Evolutionary conservation across 64 coral and sea anemone genomes (phyloP), one percentile per base, ranked within the genome.

Genomic region (Pachyseris speciosa): DNA sequence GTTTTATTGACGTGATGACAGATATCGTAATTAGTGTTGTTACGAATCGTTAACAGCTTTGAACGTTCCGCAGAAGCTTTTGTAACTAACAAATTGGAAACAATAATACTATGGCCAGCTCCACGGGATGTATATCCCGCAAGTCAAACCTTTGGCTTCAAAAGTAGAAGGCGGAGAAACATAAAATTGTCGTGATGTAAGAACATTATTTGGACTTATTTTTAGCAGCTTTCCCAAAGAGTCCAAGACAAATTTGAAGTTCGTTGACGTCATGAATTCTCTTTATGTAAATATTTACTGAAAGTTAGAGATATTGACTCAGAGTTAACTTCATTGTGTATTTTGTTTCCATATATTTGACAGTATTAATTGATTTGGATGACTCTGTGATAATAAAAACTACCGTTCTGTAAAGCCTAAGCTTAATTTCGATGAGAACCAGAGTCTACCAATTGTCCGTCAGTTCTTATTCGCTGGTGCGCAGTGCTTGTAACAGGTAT

Each of bases 291-390:
- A 61, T 81, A 81, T 26, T 37, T 20, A 61, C 58, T 61, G 77
- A 81, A n/a, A 37, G 15, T 79, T 61, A 19, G 19, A n/a, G 52
- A 81, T 81, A 60, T 81, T 81, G 53, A 38, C 19, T 63, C 15
- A 16, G 17, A 33, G 12, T n/a, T 63, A 34, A 1, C 16, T 51
- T 81, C 77, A 39, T 81, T 81, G 77, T 81, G 60, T 81, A 81
- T 12, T 59, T 79, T 81, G 30, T 61, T 39, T 57, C 6, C 34
- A 22, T 39, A 22, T 71, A 76, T 76, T 81, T 63, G 52, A 79
- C 33, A 28, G 47, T 26, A 55, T 60, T 40, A 61, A 81, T 81
- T 34, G 51, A 81, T 81, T 81, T 81, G 32, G 27, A 63, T 81
- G 53, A 22, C 77, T 9, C 63, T 60, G n/a, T 61, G 9, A 40